phyloP scores from a whole-genome alignment of 2,113 vertebrate species.

The Erythrocebus patas region DNA sequence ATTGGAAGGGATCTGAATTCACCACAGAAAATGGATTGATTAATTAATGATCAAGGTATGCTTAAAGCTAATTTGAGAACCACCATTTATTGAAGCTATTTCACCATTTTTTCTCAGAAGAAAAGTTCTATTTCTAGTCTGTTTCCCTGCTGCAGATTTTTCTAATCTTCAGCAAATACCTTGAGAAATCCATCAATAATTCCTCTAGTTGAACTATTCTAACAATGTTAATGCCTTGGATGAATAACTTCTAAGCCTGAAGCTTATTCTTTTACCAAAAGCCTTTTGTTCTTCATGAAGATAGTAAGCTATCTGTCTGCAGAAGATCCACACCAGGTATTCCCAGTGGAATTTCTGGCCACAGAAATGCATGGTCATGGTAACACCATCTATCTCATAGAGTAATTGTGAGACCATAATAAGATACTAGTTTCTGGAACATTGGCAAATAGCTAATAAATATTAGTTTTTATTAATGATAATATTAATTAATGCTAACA shows the following conservation, averaged over 20 bases:
- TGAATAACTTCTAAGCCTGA: background rate
- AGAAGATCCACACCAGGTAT: background rate
- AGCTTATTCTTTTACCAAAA: background rate
- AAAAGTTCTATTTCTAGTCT: background rate
- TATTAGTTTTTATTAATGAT: background rate
- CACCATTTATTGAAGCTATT: background rate
- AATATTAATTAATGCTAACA: background rate
- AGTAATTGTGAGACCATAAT: background rate
- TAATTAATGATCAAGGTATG: background rate
- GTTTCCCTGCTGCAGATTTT: background rate
- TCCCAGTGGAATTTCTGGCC: background rate
- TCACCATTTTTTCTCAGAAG: background rate
- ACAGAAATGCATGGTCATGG: background rate
- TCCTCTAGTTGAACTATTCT: background rate
- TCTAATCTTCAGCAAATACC: background rate
- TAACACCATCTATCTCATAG: background rate
- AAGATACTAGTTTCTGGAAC: background rate
- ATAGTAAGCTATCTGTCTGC: background rate
- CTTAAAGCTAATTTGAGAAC: background rate
- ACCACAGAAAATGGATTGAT: background rate
- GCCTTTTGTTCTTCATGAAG: background rate
- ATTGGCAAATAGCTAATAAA: background rate
- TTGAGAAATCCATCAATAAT: background rate
- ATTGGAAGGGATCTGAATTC: background rate
- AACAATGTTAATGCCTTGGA: constrained; percentile 1